Evolutionary conservation across 2,797 vertebrate genomes (phyloP).

Genomic region (Silurus lanzhouensis): DNA sequence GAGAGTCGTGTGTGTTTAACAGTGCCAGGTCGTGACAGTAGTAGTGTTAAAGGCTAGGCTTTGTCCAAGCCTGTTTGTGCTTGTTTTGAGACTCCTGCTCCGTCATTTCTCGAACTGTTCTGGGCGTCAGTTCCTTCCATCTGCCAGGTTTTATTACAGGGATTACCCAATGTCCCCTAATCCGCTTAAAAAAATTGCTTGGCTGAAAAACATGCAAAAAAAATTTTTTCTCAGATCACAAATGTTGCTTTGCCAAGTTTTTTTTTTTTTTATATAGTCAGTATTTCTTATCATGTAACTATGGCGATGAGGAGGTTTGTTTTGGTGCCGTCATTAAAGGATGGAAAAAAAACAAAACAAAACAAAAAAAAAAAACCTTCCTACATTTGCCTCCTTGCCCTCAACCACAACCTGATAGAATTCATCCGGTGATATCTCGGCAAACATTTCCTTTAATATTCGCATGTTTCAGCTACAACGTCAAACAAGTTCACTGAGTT

Average conservation of each 20-base stretch:
- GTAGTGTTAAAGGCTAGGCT: neutral
- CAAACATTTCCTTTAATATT: neutral
- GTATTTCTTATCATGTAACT: neutral
- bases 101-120: neutral
- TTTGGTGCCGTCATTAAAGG: neutral
- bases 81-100: neutral
- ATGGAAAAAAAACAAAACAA: too few species aligned
- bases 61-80: constrained; percentile 14
- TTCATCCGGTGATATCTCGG: neutral
- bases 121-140: neutral
- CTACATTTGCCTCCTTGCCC: neutral
- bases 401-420: neutral
- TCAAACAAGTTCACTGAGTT: neutral
- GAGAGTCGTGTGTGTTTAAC: neutral
- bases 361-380: neutral
- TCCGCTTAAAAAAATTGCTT: neutral
- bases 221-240: neutral
- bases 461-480: neutral
- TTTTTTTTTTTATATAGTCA: neutral
- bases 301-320: neutral
- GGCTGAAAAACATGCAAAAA: neutral
- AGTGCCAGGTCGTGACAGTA: neutral
- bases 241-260: neutral
- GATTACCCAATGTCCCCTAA: neutral
- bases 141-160: constrained; percentile 2